Conservation (phyloP, 2,797 vertebrate species). For the Oceanodroma leucorhoa region DNA sequence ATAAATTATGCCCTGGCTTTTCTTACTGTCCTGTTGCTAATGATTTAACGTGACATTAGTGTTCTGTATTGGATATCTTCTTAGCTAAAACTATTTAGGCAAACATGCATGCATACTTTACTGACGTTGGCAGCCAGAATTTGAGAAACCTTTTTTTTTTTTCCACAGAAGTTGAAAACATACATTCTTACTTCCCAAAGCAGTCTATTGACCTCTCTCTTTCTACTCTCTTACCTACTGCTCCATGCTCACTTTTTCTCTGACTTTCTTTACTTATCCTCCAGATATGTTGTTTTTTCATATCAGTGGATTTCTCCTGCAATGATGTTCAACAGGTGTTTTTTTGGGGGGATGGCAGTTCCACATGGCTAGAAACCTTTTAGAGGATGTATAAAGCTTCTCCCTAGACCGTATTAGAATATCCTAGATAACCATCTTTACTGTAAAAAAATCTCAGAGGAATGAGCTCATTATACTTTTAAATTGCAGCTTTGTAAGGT, state of each 20-base stretch:
- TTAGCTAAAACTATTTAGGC: neutral
- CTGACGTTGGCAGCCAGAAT: neutral
- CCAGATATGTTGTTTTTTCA: neutral
- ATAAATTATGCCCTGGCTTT: neutral
- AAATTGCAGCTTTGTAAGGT: neutral
- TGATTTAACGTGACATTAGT: neutral
- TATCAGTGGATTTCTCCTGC: neutral
- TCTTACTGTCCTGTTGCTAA: neutral
- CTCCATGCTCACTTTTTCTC: neutral
- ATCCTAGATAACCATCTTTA: neutral
- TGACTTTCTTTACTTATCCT: neutral
- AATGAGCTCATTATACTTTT: neutral
- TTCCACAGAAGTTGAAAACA: neutral
- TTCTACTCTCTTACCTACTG: neutral
- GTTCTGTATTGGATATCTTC: neutral
- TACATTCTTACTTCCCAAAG: neutral
- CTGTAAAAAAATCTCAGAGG: neutral
- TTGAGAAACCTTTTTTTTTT: neutral
- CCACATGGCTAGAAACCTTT: neutral
- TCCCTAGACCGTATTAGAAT: neutral
- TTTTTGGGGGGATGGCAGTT: neutral
- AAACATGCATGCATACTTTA: neutral
- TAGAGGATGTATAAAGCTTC: neutral
- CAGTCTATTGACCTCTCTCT: neutral
- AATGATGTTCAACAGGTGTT: neutral